Conservation (phyloP, 2,797 vertebrate genomes). For the Linurgus olivaceus region DNA sequence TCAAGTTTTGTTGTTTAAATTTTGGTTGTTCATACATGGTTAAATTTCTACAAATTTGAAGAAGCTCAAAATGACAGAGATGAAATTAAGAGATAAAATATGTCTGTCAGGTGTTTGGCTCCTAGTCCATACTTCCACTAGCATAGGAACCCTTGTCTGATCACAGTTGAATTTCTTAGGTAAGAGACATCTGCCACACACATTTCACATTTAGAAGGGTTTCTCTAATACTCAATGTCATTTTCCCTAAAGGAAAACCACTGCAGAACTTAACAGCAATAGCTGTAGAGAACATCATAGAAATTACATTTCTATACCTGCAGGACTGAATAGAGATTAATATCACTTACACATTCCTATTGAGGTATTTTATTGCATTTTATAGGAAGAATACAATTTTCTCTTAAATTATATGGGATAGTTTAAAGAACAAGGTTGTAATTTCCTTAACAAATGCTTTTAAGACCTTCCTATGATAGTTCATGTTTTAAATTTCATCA, state of each 20-base stretch:
- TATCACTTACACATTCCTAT: slow-evolving; percentile 13
- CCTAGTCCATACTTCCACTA: background rate
- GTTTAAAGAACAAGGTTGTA: slow-evolving; percentile 56
- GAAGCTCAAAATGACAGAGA: background rate
- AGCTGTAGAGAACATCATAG: slow-evolving; percentile 21
- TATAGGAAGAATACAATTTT: slow-evolving; percentile 41
- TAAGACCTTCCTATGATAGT: slow-evolving; percentile 9
- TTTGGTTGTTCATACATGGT: background rate
- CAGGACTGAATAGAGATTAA: slow-evolving; percentile 38
- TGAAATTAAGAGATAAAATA: background rate
- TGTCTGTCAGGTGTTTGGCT: background rate
- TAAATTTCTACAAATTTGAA: background rate
- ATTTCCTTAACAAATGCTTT: slow-evolving; percentile 58
- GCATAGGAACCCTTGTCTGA: background rate
- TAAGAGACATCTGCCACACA: background rate
- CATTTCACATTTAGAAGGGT: background rate
- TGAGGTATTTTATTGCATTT: slow-evolving; percentile 36
- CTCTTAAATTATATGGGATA: slow-evolving; percentile 29
- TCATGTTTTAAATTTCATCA: slow-evolving; percentile 17
- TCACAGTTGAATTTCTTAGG: background rate
- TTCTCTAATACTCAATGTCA: background rate
- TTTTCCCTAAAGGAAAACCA: slow-evolving; percentile 20
- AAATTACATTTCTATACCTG: slow-evolving; percentile 54
- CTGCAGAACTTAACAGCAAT: slow-evolving; percentile 29
- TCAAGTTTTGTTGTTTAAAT: background rate